Conservation (phyloP, 2,797 vertebrate species). For the Sebastes nivosus region DNA sequence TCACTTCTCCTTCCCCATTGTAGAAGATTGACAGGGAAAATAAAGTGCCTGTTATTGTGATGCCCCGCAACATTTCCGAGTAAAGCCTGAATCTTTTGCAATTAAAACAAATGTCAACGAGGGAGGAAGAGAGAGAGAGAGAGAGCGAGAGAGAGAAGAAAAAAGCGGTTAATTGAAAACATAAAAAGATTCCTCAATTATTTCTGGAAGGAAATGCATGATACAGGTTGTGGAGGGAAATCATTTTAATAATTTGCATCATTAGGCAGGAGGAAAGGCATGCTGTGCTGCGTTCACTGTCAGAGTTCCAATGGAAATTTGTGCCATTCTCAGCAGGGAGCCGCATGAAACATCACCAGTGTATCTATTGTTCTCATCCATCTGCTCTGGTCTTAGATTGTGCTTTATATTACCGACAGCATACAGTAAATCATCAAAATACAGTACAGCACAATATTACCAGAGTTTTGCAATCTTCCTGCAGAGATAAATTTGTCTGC, state of each 20-base stretch:
- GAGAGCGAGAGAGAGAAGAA: background rate
- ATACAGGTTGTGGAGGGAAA: constrained; percentile 60
- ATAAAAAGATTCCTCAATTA: constrained; percentile 74
- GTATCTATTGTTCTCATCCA: background rate
- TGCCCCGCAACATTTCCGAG: constrained; percentile 43
- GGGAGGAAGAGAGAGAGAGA: background rate
- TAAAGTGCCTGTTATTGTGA: constrained; percentile 49
- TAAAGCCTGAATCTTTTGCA: constrained; percentile 54
- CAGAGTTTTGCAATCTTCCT: background rate
- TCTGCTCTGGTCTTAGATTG: background rate
- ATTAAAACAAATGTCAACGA: constrained; percentile 63
- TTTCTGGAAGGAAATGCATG: constrained; percentile 62
- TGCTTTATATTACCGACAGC: constrained; percentile 11
- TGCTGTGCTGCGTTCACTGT: constrained; percentile 37
- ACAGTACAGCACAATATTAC: background rate
- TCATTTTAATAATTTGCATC: constrained; percentile 69
- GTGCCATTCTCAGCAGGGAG: constrained; percentile 42
- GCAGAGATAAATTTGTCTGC: constrained; percentile 6
- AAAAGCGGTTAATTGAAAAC: constrained; percentile 68
- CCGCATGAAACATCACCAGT: constrained; percentile 1
- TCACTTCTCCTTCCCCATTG: constrained; percentile 31
- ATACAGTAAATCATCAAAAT: constrained; percentile 5
- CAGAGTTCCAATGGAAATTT: constrained; percentile 33
- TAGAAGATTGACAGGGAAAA: constrained; percentile 69
- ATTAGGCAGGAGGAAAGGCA: constrained; percentile 47